Percentiles rank a stretch among this genome's conserved stretches.
phyloP scores from a whole-genome alignment of 1,140 invertebrate species.

The Sitobion miscanthi region DNA sequence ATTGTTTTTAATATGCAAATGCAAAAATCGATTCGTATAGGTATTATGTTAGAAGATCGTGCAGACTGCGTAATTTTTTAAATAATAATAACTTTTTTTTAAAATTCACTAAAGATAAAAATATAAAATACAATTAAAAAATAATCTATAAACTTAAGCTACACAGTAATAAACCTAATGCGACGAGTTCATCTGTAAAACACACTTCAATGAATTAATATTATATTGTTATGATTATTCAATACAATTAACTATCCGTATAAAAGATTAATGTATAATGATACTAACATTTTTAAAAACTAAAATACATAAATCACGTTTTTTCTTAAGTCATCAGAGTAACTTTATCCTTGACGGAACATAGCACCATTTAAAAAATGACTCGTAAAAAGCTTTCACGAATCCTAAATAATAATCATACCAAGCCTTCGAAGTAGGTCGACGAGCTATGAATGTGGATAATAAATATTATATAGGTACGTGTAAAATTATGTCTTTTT shows the following conservation, averaged over 20 bases:
- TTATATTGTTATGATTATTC: slow-evolving; percentile 6
- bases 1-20: slow-evolving; percentile 28
- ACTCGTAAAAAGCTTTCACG: slow-evolving; percentile 2
- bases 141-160: slow-evolving; percentile 32
- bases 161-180: slow-evolving; percentile 8
- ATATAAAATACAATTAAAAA: slow-evolving; percentile 47
- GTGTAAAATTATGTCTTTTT: background rate
- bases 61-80: slow-evolving; percentile 20
- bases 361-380: slow-evolving; percentile 51
- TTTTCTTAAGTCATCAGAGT: slow-evolving; percentile 43
- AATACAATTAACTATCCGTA: slow-evolving; percentile 28
- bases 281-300: slow-evolving; percentile 34
- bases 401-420: slow-evolving; percentile 50
- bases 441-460: slow-evolving; percentile 14
- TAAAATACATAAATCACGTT: slow-evolving; percentile 53
- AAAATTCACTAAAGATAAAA: background rate
- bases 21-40: background rate
- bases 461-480: background rate
- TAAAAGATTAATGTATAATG: slow-evolving; percentile 44
- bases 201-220: background rate
- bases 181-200: background rate
- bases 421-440: background rate
- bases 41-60: slow-evolving; percentile 25
- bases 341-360: slow-evolving; percentile 51
- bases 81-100: background rate